Evolutionary conservation across 1,140 invertebrate genomes (phyloP), one percentile per base, ranked within the genome.

Genomic region (Cotesia typhae): DNA sequence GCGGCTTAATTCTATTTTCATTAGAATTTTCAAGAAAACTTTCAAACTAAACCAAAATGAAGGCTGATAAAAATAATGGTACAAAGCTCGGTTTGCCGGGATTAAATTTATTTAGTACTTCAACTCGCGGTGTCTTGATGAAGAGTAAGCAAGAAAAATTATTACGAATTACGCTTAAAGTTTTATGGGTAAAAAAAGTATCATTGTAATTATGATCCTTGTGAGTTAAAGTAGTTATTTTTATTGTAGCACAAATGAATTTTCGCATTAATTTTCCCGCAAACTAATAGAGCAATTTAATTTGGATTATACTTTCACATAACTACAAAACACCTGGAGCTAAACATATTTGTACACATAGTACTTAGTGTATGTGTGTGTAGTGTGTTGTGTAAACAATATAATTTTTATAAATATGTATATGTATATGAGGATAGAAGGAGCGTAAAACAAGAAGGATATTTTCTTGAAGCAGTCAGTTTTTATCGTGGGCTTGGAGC

Each of bases 401-500:
- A 28, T 28, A 28, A 28, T 28, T 28, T 28, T 28, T 28, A 60
- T 60, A 60, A 12, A 35, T 20, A 6, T 60, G 7, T 60, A 20
- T 36, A 36, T 28, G n/a, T 55, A n/a, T 55, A 55, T 55, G n/a
- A 14, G n/a, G 12, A 55, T 9, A 55, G 12, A n/a, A 14, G 5
- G 41, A 47, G 41, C 6, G 5, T 14, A 14, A 55, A 55, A 55
- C 17, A 36, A 36, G n/a, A 35, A 14, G 38, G 70, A 71, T 57
- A 65, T 71, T 71, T 71, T 53, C 47, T 17, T 65, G 51, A 51
- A 20, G 37, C 53, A 71, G 63, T 38, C 47, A 57, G 51, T 71
- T 71, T 71, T 71, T 75, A 72, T 72, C 41, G 9, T 37, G 12
- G 20, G 35, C 10, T 20, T 6, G 2, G 35, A 74, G n/a, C 61